Evolutionary conservation across 2,888 invertebrate genomes (phyloP), one percentile per base, ranked within the genome.

Genomic region (Thecophora atra): DNA sequence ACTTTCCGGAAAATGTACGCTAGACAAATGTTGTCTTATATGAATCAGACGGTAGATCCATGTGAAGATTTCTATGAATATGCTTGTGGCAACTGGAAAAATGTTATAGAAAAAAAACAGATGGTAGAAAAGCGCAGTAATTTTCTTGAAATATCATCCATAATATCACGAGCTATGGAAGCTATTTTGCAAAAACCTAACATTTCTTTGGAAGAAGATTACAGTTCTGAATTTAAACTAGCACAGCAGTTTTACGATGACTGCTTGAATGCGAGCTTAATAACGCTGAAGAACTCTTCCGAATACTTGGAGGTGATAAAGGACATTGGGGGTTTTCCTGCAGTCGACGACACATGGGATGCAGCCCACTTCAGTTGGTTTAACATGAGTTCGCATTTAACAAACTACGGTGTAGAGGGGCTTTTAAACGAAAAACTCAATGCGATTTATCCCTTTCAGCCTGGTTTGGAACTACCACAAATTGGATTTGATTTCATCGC

Each of bases 51-150:
- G 5, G 81, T 81, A 6, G 71, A 78, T 24, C 84, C 84, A 0
- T 85, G 85, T 52, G 80, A 84, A 13, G 82, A 85, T 66, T 85
- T 85, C 68, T 85, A 85, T 51, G 82, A 84, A 69, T 85, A 79
- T 67, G 82, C 85, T 0, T 84, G 85, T 26, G 84, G 84, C 8
- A 84, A 84, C 72, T 84, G 82, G 81, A 79, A 80, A 7, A 75
- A 80, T 58, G 80, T 78, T 0, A 79, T 79, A 3, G 73, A 72
- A 26, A 77, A 80, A 8, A 76, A 78, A 0, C 79, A 79, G 28
- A 37, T 80, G 0, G 44, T 60, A 1, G 73, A 77, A 3, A 85
- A 81, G 72, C 81, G 84, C 1, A 83, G 75, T 65, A 81, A 82
- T 72, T 77, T 83, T 0, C 28, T 81, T 11, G 85, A 85, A 44